Evolutionary conservation across 2,888 invertebrate genomes (phyloP).

Genomic region (Steinernema hermaphroditum): DNA sequence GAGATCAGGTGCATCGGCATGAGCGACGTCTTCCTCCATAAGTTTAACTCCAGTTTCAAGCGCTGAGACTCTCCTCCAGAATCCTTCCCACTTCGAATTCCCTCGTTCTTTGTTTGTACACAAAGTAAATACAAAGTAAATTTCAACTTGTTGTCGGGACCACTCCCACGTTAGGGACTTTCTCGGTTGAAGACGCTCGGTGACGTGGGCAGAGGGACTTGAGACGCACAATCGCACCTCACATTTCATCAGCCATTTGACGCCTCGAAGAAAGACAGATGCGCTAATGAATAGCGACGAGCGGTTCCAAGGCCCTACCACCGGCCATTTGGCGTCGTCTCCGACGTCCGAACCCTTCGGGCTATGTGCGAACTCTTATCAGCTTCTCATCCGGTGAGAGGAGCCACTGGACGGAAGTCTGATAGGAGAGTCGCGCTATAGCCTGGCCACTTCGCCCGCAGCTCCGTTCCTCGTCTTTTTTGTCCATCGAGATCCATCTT

Average conservation of each 20-base stretch:
- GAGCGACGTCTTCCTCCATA: conserved; percentile 41
- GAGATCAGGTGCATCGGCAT: conserved; percentile 49
- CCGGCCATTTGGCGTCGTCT: not conserved
- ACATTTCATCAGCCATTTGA: conserved; percentile 29
- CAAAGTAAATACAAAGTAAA: too few relatives aligned
- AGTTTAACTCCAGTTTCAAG: conserved; percentile 47
- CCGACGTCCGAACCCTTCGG: not conserved
- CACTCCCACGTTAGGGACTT: too few relatives aligned
- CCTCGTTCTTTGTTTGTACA: too few relatives aligned
- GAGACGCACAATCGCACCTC: conserved; percentile 14
- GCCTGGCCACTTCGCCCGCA: not conserved
- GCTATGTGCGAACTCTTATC: conserved; percentile 39
- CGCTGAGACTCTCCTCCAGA: conserved; percentile 28
- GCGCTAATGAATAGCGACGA: conserved; percentile 13
- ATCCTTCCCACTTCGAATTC: too few relatives aligned
- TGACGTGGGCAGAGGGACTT: too few relatives aligned
- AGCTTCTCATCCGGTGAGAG: conserved; percentile 41
- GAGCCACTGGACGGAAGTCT: conserved; percentile 44
- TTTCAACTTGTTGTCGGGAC: too few relatives aligned
- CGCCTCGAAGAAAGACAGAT: conserved; percentile 24
- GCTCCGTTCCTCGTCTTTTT: too few relatives aligned
- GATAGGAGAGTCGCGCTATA: conserved; percentile 37
- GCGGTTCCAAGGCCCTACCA: not conserved
- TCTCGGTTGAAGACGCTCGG: too few relatives aligned
- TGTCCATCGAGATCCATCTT: too few relatives aligned